These are phyloP conservation scores for Cheirogaleus medius DNA, from an alignment of 2,113 vertebrate species.

Conservation along the genomic window DNA sequence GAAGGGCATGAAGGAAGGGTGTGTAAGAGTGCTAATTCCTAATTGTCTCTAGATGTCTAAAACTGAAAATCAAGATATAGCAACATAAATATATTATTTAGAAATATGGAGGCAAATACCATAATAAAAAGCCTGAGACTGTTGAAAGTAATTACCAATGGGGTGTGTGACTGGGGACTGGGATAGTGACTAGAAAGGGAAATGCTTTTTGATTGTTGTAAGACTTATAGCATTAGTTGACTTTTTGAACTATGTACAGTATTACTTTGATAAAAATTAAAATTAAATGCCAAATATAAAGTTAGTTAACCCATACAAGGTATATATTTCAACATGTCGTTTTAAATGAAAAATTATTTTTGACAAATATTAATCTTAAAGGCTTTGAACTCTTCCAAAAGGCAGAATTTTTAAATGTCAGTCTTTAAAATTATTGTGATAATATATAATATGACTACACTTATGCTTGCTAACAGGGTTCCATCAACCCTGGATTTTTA, in stretches of 20 bases:
- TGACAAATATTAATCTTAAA: conserved; percentile 15
- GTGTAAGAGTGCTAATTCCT: neutral
- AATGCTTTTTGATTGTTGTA: neutral
- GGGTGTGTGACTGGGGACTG: neutral
- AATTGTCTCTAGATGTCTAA: neutral
- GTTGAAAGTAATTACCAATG: neutral
- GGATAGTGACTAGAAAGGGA: neutral
- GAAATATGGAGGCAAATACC: neutral
- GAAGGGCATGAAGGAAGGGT: neutral
- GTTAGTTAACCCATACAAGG: neutral
- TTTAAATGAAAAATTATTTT: neutral
- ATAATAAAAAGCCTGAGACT: neutral
- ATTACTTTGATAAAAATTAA: conserved; percentile 19
- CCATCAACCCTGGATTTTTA: neutral
- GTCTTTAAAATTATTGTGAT: neutral
- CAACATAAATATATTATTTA: neutral
- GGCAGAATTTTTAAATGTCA: conserved; percentile 5
- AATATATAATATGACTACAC: neutral
- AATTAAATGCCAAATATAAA: neutral
- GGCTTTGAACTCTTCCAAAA: neutral
- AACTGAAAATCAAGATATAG: neutral
- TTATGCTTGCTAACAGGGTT: neutral
- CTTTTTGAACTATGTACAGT: neutral
- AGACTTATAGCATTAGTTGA: neutral
- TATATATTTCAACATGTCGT: neutral